These are phyloP conservation scores for Rhingia campestris DNA, from an alignment of 2,888 invertebrate genomes.

Conservation along the genomic window DNA sequence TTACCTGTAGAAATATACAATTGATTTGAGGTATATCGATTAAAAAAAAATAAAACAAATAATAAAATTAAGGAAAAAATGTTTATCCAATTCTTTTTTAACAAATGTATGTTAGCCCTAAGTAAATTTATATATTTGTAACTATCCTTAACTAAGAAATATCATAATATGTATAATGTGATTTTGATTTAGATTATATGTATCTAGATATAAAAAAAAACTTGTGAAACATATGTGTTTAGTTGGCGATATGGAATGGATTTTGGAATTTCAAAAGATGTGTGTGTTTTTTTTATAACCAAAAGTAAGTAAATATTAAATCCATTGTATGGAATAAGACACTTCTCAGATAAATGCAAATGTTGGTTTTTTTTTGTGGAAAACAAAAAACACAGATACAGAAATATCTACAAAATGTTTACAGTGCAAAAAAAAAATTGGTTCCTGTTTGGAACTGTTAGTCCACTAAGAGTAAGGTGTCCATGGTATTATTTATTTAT, in stretches of 20 bases:
- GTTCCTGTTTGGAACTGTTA: no score
- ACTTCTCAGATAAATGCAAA: constrained; percentile 33
- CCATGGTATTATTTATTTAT: no score
- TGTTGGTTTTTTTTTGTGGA: constrained; percentile 7
- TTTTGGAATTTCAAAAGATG: constrained; percentile 60
- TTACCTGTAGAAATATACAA: constrained; percentile 68
- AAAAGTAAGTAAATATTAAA: constrained; percentile 18
- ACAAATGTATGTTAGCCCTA: constrained; percentile 63
- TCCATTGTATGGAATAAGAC: constrained; percentile 15
- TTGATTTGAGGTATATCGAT: constrained; percentile 72
- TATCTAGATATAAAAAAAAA: constrained; percentile 11
- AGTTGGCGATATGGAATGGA: constrained; percentile 58
- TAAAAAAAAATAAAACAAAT: constrained; percentile 51
- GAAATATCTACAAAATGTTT: no score
- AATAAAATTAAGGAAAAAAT: constrained; percentile 33
- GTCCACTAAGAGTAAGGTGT: no score
- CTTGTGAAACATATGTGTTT: constrained; percentile 40
- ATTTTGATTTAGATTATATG: constrained; percentile 17
- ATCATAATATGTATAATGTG: constrained; percentile 53
- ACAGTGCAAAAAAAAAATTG: no score
- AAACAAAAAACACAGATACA: neutral
- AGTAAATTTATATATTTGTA: constrained; percentile 35
- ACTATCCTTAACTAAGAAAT: constrained; percentile 51
- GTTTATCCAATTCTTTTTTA: constrained; percentile 57
- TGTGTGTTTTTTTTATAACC: constrained; percentile 46